A percentile compares a stretch with the other conserved stretches of the same genome.
phyloP scores from a whole-genome alignment of 1,140 invertebrate genomes.

The Micrasema minimum region DNA sequence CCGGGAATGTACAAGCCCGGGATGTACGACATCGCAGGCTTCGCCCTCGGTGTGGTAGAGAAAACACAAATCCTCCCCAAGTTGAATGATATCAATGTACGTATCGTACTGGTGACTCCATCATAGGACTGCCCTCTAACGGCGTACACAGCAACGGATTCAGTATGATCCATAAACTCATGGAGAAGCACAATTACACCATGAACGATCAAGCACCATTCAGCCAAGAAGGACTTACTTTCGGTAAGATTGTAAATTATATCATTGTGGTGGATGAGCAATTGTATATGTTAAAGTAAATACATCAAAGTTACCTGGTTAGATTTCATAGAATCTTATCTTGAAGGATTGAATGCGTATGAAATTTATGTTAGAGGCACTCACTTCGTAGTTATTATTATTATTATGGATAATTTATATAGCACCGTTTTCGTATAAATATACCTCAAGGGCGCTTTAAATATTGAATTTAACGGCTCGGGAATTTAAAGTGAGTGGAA shows the following conservation, averaged over 20 bases:
- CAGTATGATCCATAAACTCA: background rate
- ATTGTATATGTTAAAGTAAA: background rate
- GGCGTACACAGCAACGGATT: conserved; percentile 85
- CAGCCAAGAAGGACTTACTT: conserved; percentile 69
- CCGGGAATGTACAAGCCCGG: conserved; percentile 88
- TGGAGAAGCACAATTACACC: conserved; percentile 58
- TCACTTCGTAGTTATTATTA: too few relatives aligned
- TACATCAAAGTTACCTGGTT: too few relatives aligned
- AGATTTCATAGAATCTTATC: too few relatives aligned
- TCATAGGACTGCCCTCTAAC: conserved; percentile 89
- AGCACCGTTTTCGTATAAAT: too few relatives aligned
- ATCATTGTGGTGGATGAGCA: too few relatives aligned
- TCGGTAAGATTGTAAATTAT: conserved; percentile 62
- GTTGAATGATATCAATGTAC: conserved; percentile 72
- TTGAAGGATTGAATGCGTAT: too few relatives aligned
- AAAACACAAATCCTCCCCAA: conserved; percentile 78
- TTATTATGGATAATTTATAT: too few relatives aligned
- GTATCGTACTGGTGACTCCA: conserved; percentile 74
- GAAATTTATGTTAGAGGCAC: too few relatives aligned
- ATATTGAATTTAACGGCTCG: too few relatives aligned
- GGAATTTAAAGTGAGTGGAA: too few relatives aligned
- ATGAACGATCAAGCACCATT: conserved; percentile 84
- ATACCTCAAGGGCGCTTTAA: too few relatives aligned
- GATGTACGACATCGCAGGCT: conserved; percentile 96
- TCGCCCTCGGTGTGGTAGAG: conserved; percentile 93